Conservation (phyloP, 2,113 vertebrate species). For the Mus spicilegus region DNA sequence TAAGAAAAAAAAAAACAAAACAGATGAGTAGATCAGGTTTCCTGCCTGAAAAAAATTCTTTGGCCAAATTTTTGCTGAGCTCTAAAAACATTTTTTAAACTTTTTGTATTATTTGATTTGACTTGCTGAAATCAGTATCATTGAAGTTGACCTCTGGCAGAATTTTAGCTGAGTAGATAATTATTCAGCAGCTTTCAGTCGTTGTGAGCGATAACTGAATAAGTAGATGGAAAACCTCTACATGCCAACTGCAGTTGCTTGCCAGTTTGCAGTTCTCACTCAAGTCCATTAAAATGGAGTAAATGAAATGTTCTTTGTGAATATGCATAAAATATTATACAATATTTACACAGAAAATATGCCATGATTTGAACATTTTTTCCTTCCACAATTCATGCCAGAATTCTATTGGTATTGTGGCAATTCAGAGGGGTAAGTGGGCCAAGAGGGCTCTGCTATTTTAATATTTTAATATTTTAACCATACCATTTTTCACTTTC, state of each 20-base stretch:
- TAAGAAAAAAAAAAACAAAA: too few species aligned
- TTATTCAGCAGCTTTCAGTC: slow-evolving; percentile 68
- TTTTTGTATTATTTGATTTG: slow-evolving; percentile 48
- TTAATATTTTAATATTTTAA: too few species aligned
- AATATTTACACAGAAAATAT: slow-evolving; percentile 13
- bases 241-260: slow-evolving; percentile 25
- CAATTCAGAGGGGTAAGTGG: not conserved
- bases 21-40: slow-evolving; percentile 52
- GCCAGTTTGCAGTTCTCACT: slow-evolving; percentile 36
- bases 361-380: not conserved
- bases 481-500: not conserved
- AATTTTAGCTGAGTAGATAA: slow-evolving; percentile 59
- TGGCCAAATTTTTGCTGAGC: slow-evolving; percentile 59
- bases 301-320: slow-evolving; percentile 46
- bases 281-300: slow-evolving; percentile 52
- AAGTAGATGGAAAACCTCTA: slow-evolving; percentile 43
- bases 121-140: slow-evolving; percentile 19
- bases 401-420: not conserved
- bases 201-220: slow-evolving; percentile 53
- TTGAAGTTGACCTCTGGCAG: slow-evolving; percentile 65
- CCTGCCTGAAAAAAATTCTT: slow-evolving; percentile 32
- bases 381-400: not conserved
- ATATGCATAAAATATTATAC: slow-evolving; percentile 26
- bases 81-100: slow-evolving; percentile 41
- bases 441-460: not conserved